These are phyloP conservation scores for Drosophila rufa DNA, from an alignment of 1,140 invertebrate species.

Conservation along the genomic window DNA sequence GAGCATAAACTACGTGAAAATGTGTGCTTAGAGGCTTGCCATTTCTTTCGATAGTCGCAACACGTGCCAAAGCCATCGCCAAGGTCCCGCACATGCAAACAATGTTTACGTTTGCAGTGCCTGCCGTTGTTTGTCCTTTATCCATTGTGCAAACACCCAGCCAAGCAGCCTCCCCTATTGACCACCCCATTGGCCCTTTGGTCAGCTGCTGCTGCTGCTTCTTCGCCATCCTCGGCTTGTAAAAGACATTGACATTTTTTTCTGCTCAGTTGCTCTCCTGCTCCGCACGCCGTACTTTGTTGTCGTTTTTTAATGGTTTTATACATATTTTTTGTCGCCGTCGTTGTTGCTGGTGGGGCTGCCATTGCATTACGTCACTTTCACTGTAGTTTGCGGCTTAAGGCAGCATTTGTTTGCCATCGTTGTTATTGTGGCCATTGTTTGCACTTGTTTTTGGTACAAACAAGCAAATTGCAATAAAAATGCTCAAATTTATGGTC, in stretches of 20 bases:
- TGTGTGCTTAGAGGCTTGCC: neutral
- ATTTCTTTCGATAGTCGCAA: constrained; percentile 17
- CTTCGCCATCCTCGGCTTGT: constrained; percentile 33
- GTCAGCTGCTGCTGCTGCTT: constrained; percentile 34
- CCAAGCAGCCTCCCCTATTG: neutral
- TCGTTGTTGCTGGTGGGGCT: constrained; percentile 21
- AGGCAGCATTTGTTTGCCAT: constrained; percentile 45
- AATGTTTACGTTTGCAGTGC: constrained; percentile 42
- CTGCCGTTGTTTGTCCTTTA: constrained; percentile 21
- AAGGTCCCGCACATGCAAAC: constrained; percentile 27
- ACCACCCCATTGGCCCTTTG: constrained; percentile 10
- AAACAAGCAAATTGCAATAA: constrained; percentile 73
- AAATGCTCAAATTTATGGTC: constrained; percentile 74
- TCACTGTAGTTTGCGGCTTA: constrained; percentile 75
- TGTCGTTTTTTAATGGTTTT: constrained; percentile 64
- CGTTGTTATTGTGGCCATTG: constrained; percentile 40
- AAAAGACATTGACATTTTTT: constrained; percentile 71
- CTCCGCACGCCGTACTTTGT: constrained; percentile 50
- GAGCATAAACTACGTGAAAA: too few relatives aligned
- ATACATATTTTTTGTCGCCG: constrained; percentile 39
- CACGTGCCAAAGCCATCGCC: constrained; percentile 16
- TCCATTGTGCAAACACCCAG: constrained; percentile 9
- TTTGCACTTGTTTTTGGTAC: constrained; percentile 69
- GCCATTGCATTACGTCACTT: constrained; percentile 70
- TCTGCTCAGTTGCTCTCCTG: constrained; percentile 16